Evolutionary conservation across 92 coral and sea anemone species (phyloP), one percentile per base, ranked within the genome.

Genomic region (Isaurus tuberculatus): DNA sequence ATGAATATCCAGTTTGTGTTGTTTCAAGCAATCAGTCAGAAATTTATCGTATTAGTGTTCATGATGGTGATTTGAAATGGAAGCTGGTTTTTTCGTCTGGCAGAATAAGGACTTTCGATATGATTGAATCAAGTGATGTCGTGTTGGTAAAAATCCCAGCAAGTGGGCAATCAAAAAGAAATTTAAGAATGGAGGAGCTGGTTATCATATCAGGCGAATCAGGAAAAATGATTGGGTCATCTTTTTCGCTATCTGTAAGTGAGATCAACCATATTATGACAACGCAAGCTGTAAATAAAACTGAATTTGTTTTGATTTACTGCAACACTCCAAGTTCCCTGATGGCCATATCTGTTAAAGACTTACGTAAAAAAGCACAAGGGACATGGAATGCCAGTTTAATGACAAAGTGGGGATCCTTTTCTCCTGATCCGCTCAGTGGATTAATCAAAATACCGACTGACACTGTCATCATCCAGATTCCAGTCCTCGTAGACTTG

Each of bases 121-220:
- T 86, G 15, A 75, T 91, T 72, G 81, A 83, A 5, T 30, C 74
- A n/a, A 85, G 83, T 27, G 95, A 89, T 74, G 73, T 93, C 70
- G 91, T 89, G 8, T 79, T 89, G 20, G 44, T 89, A 32, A 44
- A 77, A 28, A 32, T 49, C 8, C 10, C 16, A 58, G 13, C 32
- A 58, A 25, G 51, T n/a, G 82, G 49, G 33, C 34, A 27, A 10
- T 66, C 2, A 14, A 55, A 6, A n/a, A 58, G 40, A 57, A 65
- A 44, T 27, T 16, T 64, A 34, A 28, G 40, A 34, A 60, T 8
- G 8, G 73, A 78, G 19, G 34, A 34, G 25, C 26, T 93, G 19
- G 73, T 69, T 36, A 32, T 93, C 30, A 15, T 93, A 22, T 93
- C 98, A 10, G 95, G 98, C 1, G 61, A 34, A 84, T 70, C 95